These are phyloP conservation scores for Thunnus maccoyii DNA, from an alignment of 2,113 vertebrate species.

Conservation along the genomic window DNA sequence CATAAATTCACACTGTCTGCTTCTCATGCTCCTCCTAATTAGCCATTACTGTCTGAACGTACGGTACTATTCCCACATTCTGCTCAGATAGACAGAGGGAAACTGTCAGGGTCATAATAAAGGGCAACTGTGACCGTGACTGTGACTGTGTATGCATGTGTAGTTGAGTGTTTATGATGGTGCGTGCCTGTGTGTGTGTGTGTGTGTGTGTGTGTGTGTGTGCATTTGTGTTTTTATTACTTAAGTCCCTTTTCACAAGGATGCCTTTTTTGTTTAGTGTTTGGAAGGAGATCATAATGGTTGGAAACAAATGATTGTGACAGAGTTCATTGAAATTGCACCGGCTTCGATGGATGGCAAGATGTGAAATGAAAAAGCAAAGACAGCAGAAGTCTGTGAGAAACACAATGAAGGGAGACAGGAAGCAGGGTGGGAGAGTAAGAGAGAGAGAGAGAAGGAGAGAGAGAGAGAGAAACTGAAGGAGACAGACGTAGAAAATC, in stretches of 20 bases:
- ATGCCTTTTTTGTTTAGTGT: conserved; percentile 17
- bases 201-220: background rate
- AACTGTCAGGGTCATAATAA: background rate
- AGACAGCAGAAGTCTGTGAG: conserved; percentile 2
- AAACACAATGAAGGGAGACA: conserved; percentile 29
- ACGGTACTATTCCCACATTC: background rate
- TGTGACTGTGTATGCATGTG: background rate
- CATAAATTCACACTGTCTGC: background rate
- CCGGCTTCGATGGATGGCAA: background rate
- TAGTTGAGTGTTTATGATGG: background rate
- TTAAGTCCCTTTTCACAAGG: background rate
- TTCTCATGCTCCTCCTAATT: conserved; percentile 1
- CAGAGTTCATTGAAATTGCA: background rate
- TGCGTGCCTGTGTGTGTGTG: too few species aligned
- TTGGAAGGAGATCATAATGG: conserved; percentile 1
- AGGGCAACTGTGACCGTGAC: background rate
- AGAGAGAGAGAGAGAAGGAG: conserved; percentile 42
- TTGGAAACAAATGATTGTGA: conserved; percentile 8
- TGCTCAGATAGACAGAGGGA: background rate
- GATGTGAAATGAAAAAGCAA: conserved; percentile 6
- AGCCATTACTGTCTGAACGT: background rate
- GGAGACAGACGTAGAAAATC: conserved; percentile 73
- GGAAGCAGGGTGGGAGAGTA: conserved; percentile 29
- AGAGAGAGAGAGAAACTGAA: conserved; percentile 57
- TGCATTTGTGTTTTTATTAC: background rate